phyloP scores from a whole-genome alignment of 1,140 invertebrate species.

The Drosophila mojavensis region DNA sequence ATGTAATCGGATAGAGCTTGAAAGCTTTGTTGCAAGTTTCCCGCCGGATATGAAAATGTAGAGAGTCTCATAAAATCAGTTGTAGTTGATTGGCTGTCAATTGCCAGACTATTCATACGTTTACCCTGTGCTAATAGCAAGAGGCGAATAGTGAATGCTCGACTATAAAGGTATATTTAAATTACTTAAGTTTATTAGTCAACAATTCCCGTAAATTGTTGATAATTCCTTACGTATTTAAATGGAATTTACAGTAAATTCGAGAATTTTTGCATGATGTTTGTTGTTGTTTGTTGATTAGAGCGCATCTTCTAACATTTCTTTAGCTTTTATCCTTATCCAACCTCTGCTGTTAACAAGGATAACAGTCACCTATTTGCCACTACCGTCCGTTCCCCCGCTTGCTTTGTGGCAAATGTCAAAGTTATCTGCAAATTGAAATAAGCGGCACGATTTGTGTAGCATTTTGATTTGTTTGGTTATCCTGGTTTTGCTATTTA shows the following conservation, averaged over 20 bases:
- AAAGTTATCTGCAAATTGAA: conserved; percentile 38
- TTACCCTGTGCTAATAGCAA: conserved; percentile 10
- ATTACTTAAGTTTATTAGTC: neutral
- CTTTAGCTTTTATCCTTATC: conserved; percentile 1
- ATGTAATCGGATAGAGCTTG: conserved; percentile 39
- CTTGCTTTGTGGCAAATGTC: conserved; percentile 26
- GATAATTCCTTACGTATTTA: neutral
- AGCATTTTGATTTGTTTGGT: conserved; percentile 24
- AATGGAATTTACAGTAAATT: neutral
- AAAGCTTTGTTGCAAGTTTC: conserved; percentile 24
- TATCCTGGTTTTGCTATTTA: conserved; percentile 46
- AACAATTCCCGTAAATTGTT: neutral
- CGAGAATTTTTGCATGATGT: neutral
- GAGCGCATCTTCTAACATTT: neutral
- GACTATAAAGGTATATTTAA: too few species aligned
- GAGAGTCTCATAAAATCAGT: conserved; percentile 5
- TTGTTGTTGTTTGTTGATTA: neutral
- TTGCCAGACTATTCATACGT: conserved; percentile 7
- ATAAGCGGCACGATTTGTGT: conserved; percentile 29
- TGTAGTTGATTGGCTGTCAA: conserved; percentile 35
- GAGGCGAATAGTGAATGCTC: too few species aligned
- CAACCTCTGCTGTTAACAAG: conserved; percentile 26
- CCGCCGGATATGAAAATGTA: conserved; percentile 38
- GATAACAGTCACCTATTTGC: neutral
- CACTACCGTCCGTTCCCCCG: neutral